Conservation (phyloP, 2,113 vertebrate genomes). For the Centropus unirufus region DNA sequence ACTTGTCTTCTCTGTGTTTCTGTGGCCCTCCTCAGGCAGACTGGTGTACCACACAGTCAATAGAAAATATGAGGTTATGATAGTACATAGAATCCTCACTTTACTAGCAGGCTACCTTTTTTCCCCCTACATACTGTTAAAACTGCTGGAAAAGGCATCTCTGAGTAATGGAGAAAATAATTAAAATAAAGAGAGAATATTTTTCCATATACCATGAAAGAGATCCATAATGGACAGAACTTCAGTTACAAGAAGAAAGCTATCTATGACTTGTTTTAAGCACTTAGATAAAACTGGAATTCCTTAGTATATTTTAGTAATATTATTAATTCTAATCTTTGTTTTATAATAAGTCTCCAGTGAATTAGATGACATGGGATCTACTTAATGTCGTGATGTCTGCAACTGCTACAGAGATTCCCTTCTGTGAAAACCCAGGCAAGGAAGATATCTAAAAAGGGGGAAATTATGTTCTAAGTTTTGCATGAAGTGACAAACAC, state of each 20-base stretch:
- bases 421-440: neutral
- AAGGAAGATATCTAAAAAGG: neutral
- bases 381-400: accelerated
- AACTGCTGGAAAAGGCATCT: neutral
- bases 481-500: neutral
- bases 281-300: neutral
- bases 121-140: neutral
- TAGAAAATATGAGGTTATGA: neutral
- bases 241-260: neutral
- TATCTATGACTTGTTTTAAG: neutral
- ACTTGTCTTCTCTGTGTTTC: neutral
- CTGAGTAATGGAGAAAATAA: neutral
- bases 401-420: accelerated
- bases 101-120: neutral
- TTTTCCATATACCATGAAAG: neutral
- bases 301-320: neutral
- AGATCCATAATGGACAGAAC: neutral
- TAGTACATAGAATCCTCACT: neutral
- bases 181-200: neutral
- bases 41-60: neutral
- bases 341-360: neutral
- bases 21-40: neutral
- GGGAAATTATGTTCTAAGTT: neutral
- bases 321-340: neutral
- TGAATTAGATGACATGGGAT: neutral